These are phyloP conservation scores for Tenthredo distinguenda DNA, from an alignment of 2,888 invertebrate genomes.

Conservation along the genomic window DNA sequence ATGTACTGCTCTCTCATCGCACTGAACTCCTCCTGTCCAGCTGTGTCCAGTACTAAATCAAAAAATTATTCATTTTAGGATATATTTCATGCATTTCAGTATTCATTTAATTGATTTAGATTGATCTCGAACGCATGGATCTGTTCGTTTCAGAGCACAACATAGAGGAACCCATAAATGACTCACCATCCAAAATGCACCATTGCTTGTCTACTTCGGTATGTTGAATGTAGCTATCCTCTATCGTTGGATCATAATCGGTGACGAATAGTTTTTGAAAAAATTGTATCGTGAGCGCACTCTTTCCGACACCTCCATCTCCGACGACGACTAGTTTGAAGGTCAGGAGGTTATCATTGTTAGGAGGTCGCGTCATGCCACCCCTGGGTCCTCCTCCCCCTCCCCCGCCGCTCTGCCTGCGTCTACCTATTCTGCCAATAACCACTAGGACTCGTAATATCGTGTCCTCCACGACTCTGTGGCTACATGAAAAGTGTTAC, in stretches of 20 bases:
- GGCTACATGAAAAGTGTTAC: constrained; percentile 43
- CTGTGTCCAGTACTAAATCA: constrained; percentile 91
- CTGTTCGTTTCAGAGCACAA: neutral
- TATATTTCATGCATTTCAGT: neutral
- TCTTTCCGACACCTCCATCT: constrained; percentile 97
- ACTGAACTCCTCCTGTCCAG: constrained; percentile 97
- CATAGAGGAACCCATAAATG: too few relatives aligned
- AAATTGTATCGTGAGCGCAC: constrained; percentile 97
- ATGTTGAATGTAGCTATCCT: constrained; percentile 97
- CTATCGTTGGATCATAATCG: constrained; percentile 97
- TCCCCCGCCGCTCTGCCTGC: constrained; percentile 68
- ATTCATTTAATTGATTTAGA: neutral
- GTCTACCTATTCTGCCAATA: constrained; percentile 73
- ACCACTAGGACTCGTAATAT: constrained; percentile 63
- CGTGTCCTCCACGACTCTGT: constrained; percentile 52
- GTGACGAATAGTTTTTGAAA: constrained; percentile 97
- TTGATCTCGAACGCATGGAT: too few relatives aligned
- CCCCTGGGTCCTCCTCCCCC: constrained; percentile 70
- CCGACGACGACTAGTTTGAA: constrained; percentile 96
- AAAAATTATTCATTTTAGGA: constrained; percentile 17
- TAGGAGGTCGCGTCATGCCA: constrained; percentile 85
- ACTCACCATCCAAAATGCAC: constrained; percentile 92
- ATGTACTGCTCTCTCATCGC: constrained; percentile 97
- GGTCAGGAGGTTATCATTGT: constrained; percentile 85
- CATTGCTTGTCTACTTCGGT: constrained; percentile 95